Conservation (phyloP, 2,113 vertebrate species). For the Jacana jacana region DNA sequence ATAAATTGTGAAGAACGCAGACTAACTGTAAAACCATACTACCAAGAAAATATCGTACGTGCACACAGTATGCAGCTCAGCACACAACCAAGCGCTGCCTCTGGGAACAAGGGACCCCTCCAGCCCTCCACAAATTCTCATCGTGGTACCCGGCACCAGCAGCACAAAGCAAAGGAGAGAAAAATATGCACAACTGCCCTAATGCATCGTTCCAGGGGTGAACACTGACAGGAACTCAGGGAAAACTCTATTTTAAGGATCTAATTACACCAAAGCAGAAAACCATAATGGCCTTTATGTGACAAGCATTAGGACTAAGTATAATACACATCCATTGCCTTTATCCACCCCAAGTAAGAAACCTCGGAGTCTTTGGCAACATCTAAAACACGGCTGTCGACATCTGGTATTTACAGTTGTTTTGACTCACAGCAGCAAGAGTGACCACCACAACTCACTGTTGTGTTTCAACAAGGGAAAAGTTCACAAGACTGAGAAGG, state of each 20-base stretch:
- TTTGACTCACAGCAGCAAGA: not conserved
- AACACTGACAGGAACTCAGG: rapidly evolving
- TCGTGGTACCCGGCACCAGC: not conserved
- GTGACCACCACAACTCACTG: not conserved
- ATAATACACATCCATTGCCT: rapidly evolving
- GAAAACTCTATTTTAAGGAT: not conserved
- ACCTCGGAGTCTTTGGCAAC: not conserved
- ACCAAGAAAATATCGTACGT: not conserved
- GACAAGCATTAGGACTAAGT: not conserved
- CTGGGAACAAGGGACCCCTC: not conserved
- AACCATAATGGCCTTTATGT: not conserved
- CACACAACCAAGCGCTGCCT: not conserved
- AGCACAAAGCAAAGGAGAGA: not conserved
- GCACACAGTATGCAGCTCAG: not conserved
- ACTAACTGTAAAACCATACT: not conserved
- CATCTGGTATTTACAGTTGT: not conserved
- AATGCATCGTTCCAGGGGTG: rapidly evolving
- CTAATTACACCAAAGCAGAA: not conserved
- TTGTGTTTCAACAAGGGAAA: not conserved
- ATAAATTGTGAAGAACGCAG: not conserved
- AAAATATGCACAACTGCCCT: not conserved
- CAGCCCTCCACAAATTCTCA: not conserved
- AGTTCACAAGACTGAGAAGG: not conserved
- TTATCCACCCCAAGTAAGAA: not conserved
- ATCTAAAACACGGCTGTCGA: rapidly evolving